Base-by-base conservation (phyloP, 2,888 invertebrate species). In the Agrochola macilenta region DNA sequence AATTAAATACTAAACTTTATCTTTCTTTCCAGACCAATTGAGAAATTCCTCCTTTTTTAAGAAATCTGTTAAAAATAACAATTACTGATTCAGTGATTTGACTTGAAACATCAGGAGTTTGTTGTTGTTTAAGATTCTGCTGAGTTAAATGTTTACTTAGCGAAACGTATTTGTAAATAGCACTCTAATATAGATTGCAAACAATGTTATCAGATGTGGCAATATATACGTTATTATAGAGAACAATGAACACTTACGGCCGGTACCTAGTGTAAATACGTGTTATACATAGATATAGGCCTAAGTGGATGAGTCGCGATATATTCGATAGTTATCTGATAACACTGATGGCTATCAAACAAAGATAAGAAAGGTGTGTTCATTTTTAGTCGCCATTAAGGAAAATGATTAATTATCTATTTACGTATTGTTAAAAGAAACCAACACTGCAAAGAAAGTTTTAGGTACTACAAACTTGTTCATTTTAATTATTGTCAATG, bases 211-310 rank as follows among this genome's bases (percentile, higher is more conserved):
- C 79, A 68, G 66, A 85, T 71, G 82, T 72, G 58, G 63, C 69
- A 65, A 61, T 65, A 69, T 65, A 78, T 74, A 71, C 63, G 74
- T 68, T 71, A 73, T 76, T 82, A 83, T 65, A 80, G 82, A 85
- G 85, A 85, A 84, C 75, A 84, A 85, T 78, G 79, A 78, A 85
- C 83, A 82, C 83, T 79, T 82, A 81, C 39, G 39, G 30, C 49
- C 20, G 30, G 65, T 63, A 58, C 61, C 43, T 69, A 65, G 74
- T 64, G 64, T 73, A 65, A 72, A 74, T 87, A 82, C 69, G 69
- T 77, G 82, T 66, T 75, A 60, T 77, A 79, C 57, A 52, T 77
- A 87, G 69, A 58, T 84, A 78, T 76, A 70, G 49, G 74, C 70
- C 61, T 81, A 65, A 79, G 73, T 76, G 83, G 76, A 85, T 82